These are phyloP conservation scores for Acinonyx jubatus DNA, from an alignment of 2,113 vertebrate species.

Conservation along the genomic window DNA sequence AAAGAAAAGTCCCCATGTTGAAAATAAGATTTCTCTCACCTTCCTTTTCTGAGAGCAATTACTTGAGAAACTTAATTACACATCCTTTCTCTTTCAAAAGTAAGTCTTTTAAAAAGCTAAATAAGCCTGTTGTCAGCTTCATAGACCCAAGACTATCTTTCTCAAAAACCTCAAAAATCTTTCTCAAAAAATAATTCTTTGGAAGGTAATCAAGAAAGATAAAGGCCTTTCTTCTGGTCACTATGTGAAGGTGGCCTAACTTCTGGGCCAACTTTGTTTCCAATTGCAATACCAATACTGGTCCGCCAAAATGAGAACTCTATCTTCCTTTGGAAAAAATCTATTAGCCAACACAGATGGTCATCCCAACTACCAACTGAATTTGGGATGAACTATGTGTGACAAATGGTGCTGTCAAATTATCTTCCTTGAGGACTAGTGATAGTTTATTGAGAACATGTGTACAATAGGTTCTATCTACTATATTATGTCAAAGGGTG, in stretches of 20 bases:
- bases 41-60: not conserved
- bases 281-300: not conserved
- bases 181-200: not conserved
- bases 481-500: not conserved
- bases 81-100: not conserved
- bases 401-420: not conserved
- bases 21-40: not conserved
- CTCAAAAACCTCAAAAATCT: not conserved
- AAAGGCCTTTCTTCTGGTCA: not conserved
- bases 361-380: not conserved
- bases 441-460: not conserved
- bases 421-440: not conserved
- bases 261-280: not conserved
- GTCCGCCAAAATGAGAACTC: not conserved
- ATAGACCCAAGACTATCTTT: not conserved
- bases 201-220: not conserved
- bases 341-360: not conserved
- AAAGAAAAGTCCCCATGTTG: too few species aligned
- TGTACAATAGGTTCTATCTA: accelerated
- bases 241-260: too few species aligned
- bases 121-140: not conserved
- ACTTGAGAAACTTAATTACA: not conserved
- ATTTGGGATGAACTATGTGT: not conserved
- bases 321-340: not conserved
- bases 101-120: not conserved